phyloP scores from a whole-genome alignment of 1,140 invertebrate genomes.

The Rhizoglyphus robini region DNA sequence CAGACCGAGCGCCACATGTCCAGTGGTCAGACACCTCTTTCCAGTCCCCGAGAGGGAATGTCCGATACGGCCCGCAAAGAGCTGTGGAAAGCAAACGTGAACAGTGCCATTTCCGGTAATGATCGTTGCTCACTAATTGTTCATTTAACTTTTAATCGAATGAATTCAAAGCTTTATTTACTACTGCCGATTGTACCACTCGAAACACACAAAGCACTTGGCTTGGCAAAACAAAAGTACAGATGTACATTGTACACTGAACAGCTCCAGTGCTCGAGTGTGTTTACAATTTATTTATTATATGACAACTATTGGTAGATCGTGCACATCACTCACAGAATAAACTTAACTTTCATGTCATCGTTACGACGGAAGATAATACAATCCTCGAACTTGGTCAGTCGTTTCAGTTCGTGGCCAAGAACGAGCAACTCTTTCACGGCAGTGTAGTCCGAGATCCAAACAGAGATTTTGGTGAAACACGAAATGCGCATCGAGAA shows the following conservation, averaged over 20 bases:
- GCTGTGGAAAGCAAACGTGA: background rate
- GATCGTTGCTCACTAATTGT: background rate
- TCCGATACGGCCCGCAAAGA: background rate
- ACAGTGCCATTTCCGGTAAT: conserved; percentile 4
- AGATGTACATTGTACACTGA: too few relatives aligned
- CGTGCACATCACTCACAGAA: too few relatives aligned
- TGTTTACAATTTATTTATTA: too few relatives aligned
- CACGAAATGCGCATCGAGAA: conserved; percentile 12
- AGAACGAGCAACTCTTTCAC: background rate
- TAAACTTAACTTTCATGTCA: conserved; percentile 4
- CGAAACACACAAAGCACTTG: too few relatives aligned
- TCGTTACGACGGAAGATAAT: conserved; percentile 7
- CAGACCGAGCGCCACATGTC: background rate
- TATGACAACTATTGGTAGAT: too few relatives aligned
- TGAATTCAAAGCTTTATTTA: background rate
- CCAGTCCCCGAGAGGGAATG: background rate
- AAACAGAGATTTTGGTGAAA: conserved; percentile 8
- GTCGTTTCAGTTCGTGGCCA: conserved; percentile 1
- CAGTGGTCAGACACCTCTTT: background rate
- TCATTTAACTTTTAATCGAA: too few relatives aligned
- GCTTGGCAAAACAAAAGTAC: background rate
- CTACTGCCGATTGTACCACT: too few relatives aligned
- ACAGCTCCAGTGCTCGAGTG: too few relatives aligned
- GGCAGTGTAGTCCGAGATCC: background rate
- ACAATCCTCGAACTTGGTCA: conserved; percentile 8